These are phyloP conservation scores for Vidua chalybeata DNA, from an alignment of 2,113 vertebrate genomes.

Conservation along the genomic window DNA sequence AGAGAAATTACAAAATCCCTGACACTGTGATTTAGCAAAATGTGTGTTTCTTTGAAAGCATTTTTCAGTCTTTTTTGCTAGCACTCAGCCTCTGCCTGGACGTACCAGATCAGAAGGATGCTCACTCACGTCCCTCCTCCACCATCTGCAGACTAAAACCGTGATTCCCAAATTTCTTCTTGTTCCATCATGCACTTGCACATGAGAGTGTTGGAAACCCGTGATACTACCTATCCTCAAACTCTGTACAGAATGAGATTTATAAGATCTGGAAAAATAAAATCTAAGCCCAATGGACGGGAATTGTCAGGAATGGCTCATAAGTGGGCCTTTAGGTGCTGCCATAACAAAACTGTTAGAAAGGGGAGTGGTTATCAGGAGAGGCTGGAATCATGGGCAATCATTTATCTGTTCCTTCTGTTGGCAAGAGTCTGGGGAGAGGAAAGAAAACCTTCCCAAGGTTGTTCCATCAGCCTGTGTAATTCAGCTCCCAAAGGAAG, in stretches of 20 bases:
- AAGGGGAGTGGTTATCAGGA: background rate
- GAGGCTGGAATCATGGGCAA: background rate
- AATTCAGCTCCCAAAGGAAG: conserved; percentile 6
- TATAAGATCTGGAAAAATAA: background rate
- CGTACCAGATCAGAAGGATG: background rate
- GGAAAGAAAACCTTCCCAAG: background rate
- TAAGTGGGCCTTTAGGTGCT: background rate
- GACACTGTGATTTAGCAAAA: background rate
- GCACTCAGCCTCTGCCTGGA: background rate
- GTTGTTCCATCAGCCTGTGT: background rate
- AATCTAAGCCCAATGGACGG: background rate
- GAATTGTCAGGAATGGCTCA: background rate
- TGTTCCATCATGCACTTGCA: background rate
- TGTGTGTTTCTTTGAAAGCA: background rate
- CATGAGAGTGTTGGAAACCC: background rate
- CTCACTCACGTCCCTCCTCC: background rate
- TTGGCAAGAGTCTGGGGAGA: background rate
- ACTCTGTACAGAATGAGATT: background rate
- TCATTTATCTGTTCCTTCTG: background rate
- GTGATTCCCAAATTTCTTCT: background rate
- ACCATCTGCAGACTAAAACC: background rate
- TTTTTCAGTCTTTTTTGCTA: background rate
- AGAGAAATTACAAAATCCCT: background rate
- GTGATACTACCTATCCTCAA: background rate
- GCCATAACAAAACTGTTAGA: background rate